Conservation (phyloP, 1,140 invertebrate genomes). For the Ceratitis capitata region DNA sequence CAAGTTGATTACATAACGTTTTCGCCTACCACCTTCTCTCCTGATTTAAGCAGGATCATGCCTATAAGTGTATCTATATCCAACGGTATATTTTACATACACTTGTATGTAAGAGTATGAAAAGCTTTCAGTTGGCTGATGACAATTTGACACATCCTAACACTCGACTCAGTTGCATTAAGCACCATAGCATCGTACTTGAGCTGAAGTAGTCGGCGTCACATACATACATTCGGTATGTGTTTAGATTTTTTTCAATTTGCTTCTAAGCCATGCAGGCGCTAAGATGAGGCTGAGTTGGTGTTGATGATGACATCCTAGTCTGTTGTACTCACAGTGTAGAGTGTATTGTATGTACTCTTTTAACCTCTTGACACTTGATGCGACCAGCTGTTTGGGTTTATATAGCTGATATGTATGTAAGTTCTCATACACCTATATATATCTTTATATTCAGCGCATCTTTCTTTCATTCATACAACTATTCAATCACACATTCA, state of each 20-base stretch:
- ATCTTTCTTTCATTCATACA: no score
- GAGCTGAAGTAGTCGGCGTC: neutral
- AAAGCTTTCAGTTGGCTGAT: neutral
- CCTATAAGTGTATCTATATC: neutral
- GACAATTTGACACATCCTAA: slow-evolving; percentile 4
- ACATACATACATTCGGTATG: neutral
- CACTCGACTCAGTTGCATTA: neutral
- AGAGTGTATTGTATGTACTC: neutral
- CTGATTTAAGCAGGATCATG: neutral
- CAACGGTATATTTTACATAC: neutral
- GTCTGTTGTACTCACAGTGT: neutral
- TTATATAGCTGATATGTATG: neutral
- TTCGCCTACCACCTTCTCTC: neutral
- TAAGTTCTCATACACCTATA: neutral
- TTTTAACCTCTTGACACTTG: slow-evolving; percentile 27
- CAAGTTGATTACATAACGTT: neutral
- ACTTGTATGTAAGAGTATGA: neutral
- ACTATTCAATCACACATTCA: no score
- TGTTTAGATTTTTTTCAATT: no score
- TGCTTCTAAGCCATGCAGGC: neutral
- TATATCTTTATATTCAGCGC: no score
- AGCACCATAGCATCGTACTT: no score
- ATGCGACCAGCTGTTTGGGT: neutral
- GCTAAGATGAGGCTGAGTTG: no score
- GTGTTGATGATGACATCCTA: neutral